phyloP scores from a whole-genome alignment of 2,113 vertebrate genomes.

The Dinomys branickii region DNA sequence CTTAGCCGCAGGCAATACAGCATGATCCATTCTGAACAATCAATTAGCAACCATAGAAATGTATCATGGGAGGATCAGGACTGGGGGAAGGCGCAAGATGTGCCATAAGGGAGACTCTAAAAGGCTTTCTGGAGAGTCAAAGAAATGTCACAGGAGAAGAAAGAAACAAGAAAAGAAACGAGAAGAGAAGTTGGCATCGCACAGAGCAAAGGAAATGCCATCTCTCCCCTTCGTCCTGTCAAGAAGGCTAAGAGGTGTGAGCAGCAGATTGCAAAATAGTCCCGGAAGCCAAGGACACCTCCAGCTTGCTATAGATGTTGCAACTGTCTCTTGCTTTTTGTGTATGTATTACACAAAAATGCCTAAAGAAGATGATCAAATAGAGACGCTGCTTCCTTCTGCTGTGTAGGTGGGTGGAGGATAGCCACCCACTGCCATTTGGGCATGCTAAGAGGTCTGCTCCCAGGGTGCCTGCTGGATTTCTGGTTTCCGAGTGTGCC shows the following conservation, averaged over 20 bases:
- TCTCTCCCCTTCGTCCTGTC: constrained; percentile 42
- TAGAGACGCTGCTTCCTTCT: background rate
- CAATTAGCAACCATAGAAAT: constrained; percentile 31
- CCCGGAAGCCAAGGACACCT: constrained; percentile 17
- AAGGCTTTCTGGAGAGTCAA: constrained; percentile 58
- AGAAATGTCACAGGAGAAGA: constrained; percentile 65
- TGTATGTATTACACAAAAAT: background rate
- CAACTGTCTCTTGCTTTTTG: constrained; percentile 40
- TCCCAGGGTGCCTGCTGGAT: background rate
- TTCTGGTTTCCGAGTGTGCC: background rate
- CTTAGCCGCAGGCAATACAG: background rate
- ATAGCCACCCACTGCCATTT: background rate
- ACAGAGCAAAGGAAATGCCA: constrained; percentile 6
- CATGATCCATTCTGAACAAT: constrained; percentile 4
- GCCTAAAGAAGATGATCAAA: constrained; percentile 31
- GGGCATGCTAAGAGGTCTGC: background rate
- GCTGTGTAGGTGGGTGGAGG: background rate
- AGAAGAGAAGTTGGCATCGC: constrained; percentile 55
- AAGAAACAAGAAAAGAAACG: constrained; percentile 36
- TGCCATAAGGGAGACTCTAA: constrained; percentile 30
- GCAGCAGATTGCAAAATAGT: constrained; percentile 62
- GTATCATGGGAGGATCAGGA: background rate
- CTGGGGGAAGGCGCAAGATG: background rate
- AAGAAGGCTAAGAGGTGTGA: constrained; percentile 67
- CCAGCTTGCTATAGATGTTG: constrained; percentile 40